Evolutionary conservation across 2,113 vertebrate genomes (phyloP).

Genomic region (Colaptes auratus): DNA sequence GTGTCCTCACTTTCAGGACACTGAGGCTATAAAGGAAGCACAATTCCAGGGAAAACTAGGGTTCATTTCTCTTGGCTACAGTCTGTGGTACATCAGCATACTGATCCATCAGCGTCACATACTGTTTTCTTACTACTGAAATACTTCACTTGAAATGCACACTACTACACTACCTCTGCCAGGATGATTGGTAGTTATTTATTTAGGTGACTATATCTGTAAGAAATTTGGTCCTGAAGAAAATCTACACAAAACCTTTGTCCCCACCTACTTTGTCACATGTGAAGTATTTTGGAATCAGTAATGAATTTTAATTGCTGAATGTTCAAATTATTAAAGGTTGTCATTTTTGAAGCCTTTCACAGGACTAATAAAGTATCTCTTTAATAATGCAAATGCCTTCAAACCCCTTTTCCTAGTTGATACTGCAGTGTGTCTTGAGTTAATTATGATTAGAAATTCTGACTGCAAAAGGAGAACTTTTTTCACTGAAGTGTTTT

Average conservation of each 20-base stretch:
- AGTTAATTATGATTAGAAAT: slow-evolving; percentile 11
- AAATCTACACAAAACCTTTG: neutral
- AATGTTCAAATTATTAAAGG: neutral
- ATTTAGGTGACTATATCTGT: neutral
- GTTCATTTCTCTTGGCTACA: neutral
- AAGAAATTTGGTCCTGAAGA: neutral
- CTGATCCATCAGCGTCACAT: neutral
- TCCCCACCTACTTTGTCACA: no score
- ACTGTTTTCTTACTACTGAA: neutral
- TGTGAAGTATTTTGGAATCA: no score
- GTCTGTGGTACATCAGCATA: no score
- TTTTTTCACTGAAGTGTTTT: neutral
- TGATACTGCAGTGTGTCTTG: neutral
- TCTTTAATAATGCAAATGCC: neutral
- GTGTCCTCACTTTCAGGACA: neutral
- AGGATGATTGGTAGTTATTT: neutral
- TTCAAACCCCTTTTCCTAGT: neutral
- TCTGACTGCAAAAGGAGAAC: neutral
- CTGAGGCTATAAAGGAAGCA: neutral
- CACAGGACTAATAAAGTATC: neutral
- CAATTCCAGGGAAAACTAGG: neutral
- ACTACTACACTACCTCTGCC: neutral
- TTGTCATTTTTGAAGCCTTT: neutral
- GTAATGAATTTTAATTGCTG: no score
- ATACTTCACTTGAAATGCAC: neutral